Conservation (phyloP, 2,113 vertebrate species). For the Gambusia affinis region DNA sequence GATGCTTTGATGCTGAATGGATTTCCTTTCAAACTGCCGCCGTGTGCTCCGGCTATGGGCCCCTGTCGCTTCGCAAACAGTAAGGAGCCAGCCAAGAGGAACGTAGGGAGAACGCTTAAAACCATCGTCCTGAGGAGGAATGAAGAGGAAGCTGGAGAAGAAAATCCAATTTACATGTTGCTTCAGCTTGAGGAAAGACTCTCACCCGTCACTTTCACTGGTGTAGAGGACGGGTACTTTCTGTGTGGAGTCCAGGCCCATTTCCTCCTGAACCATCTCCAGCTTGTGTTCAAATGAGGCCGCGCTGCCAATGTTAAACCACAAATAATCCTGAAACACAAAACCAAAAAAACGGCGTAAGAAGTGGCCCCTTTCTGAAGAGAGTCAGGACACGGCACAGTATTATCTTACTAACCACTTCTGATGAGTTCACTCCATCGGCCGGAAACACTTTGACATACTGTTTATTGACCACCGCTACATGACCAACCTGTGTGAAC, state of each 20-base stretch:
- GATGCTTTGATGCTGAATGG: conserved; percentile 92
- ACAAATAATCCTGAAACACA: conserved; percentile 85
- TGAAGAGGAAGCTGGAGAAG: background rate
- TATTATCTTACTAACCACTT: conserved; percentile 68
- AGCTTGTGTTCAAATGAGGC: conserved; percentile 95
- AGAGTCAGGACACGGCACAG: background rate
- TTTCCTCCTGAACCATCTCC: conserved; percentile 88
- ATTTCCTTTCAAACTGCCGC: conserved; percentile 86
- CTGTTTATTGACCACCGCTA: conserved; percentile 84
- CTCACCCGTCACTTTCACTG: conserved; percentile 91
- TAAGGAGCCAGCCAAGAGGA: conserved; percentile 87
- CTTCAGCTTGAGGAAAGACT: background rate
- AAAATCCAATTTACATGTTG: background rate
- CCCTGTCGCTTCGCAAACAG: conserved; percentile 86
- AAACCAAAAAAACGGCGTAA: background rate
- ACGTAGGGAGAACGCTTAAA: conserved; percentile 87
- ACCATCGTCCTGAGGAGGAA: conserved; percentile 82
- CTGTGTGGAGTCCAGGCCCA: conserved; percentile 78
- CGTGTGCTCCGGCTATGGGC: conserved; percentile 81
- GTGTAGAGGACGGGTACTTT: conserved; percentile 90
- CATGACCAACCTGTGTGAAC: conserved; percentile 73
- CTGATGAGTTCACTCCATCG: conserved; percentile 64
- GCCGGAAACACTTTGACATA: conserved; percentile 79
- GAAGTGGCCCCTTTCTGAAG: background rate
- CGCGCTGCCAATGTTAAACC: conserved; percentile 98